Evolutionary conservation across 2,888 invertebrate genomes (phyloP).

Genomic region (Andrena chrysosceles): DNA sequence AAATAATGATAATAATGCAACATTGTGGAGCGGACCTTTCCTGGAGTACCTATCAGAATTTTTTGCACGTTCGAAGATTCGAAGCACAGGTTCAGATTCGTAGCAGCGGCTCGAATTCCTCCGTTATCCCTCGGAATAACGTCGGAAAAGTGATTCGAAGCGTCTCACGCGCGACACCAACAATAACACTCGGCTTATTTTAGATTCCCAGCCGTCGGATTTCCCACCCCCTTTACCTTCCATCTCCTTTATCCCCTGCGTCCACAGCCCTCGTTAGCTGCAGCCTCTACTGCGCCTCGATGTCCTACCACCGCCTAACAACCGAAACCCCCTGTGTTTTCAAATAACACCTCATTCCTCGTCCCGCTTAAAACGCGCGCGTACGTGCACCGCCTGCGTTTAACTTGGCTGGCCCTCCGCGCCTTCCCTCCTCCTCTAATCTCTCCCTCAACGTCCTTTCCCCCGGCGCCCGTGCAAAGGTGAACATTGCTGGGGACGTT

Average conservation of each 20-base stretch:
- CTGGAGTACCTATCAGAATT: too few species aligned
- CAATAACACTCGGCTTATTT: slow-evolving; percentile 43
- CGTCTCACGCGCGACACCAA: not conserved
- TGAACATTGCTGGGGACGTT: not conserved
- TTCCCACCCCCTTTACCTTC: slow-evolving; percentile 1
- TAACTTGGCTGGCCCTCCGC: not conserved
- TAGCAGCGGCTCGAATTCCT: too few species aligned
- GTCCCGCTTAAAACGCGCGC: slow-evolving; percentile 23
- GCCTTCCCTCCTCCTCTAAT: not conserved
- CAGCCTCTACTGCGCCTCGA: slow-evolving; percentile 26
- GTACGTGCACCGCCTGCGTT: slow-evolving; percentile 33
- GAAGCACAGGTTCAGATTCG: too few species aligned
- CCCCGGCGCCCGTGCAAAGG: not conserved
- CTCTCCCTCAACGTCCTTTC: not conserved
- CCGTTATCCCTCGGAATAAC: not conserved
- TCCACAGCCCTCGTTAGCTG: slow-evolving; percentile 28
- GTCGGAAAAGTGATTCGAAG: not conserved
- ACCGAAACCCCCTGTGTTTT: slow-evolving; percentile 36
- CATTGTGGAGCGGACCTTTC: too few species aligned
- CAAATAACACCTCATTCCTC: slow-evolving; percentile 36
- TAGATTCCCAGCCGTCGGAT: slow-evolving; percentile 49
- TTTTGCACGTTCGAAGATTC: too few species aligned
- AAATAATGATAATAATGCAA: too few species aligned
- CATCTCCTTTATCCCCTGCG: slow-evolving; percentile 26
- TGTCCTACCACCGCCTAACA: slow-evolving; percentile 44